Percentiles rank a stretch among this genome's conserved stretches.
phyloP scores from a whole-genome alignment of 2,113 vertebrate species.

The Mobula birostris region DNA sequence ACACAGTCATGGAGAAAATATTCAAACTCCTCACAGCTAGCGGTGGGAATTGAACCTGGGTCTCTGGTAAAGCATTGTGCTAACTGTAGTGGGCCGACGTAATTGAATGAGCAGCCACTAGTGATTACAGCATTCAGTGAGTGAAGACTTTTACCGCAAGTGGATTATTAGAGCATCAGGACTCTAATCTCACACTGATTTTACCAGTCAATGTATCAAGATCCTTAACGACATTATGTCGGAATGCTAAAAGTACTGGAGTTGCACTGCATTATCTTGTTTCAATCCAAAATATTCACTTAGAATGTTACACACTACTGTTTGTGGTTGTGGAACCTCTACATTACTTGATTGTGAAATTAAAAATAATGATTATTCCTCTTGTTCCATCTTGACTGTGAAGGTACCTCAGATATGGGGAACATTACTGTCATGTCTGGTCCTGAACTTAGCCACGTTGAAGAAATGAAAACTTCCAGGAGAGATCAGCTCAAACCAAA shows the following conservation, averaged over 20 bases:
- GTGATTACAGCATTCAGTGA: neutral
- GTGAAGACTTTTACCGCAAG: neutral
- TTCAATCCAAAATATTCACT: neutral
- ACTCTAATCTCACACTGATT: neutral
- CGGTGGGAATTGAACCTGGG: no score
- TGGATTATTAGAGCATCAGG: neutral
- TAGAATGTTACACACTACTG: neutral
- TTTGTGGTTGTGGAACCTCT: neutral
- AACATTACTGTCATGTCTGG: neutral
- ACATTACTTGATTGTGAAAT: neutral
- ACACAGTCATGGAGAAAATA: no score
- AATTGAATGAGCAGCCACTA: no score
- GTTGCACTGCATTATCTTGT: neutral
- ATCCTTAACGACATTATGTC: neutral
- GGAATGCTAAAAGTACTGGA: neutral
- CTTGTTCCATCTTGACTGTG: neutral
- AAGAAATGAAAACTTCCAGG: neutral
- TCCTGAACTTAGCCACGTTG: neutral
- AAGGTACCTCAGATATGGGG: neutral
- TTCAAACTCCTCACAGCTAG: no score
- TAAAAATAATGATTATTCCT: neutral
- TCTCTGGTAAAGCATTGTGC: no score
- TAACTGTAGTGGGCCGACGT: no score
- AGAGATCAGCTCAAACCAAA: neutral
- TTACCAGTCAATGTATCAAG: neutral